phyloP scores from a whole-genome alignment of 2,113 vertebrate species.

The Calypte anna region DNA sequence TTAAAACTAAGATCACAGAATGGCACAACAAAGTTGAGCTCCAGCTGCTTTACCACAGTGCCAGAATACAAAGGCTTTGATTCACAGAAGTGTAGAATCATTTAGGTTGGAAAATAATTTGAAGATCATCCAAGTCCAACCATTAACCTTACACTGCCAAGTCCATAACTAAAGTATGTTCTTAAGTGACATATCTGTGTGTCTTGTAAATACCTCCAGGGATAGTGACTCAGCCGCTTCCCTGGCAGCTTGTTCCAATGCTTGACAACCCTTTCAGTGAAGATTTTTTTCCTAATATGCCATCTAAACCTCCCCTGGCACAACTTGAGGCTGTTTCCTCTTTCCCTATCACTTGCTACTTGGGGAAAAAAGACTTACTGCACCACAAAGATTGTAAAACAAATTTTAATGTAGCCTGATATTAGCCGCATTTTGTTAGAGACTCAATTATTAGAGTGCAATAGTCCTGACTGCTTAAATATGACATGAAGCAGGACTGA shows the following conservation, averaged over 20 bases:
- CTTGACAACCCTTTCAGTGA: not conserved
- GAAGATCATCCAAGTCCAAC: not conserved
- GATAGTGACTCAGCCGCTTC: not conserved
- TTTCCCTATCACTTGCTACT: not conserved
- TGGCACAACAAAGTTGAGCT: not conserved
- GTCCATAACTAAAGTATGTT: not conserved
- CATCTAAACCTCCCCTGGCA: not conserved
- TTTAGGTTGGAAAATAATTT: not conserved
- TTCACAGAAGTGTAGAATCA: not conserved
- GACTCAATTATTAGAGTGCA: not conserved
- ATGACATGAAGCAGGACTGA: not conserved
- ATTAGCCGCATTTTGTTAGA: not conserved
- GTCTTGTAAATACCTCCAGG: not conserved
- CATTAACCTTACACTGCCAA: not conserved
- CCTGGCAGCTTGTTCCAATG: not conserved
- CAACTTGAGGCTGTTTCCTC: not conserved
- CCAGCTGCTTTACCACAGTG: not conserved
- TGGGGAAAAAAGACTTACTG: not conserved
- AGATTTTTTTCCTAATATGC: not conserved
- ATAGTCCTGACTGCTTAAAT: not conserved
- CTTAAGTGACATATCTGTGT: not conserved
- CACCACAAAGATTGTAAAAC: not conserved
- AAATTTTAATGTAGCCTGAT: not conserved
- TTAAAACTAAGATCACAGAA: not conserved
- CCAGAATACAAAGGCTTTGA: not conserved